Conservation (phyloP, 2,888 invertebrate species). For the Argyresthia albistria region DNA sequence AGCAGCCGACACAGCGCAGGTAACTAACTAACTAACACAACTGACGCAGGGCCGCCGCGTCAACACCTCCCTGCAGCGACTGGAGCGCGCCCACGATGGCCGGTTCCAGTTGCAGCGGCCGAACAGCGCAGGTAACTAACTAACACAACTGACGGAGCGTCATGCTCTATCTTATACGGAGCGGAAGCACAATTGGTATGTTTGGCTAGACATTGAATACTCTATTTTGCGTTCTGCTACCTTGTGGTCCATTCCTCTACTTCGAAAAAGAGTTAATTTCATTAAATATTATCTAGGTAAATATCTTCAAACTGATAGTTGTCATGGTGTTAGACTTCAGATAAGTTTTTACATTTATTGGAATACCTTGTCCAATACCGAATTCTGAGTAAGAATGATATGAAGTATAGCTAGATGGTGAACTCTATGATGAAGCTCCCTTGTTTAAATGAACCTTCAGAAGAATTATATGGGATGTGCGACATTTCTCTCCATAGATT, state of each 20-base stretch:
- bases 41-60: constrained; percentile 75
- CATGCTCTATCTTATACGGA: too few species aligned
- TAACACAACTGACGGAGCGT: background rate
- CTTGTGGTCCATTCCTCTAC: too few species aligned
- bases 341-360: too few species aligned
- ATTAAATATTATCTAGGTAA: too few species aligned
- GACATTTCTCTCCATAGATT: background rate
- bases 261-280: too few species aligned
- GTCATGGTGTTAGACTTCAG: too few species aligned
- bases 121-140: constrained; percentile 50
- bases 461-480: background rate
- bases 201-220: too few species aligned
- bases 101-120: constrained; percentile 91
- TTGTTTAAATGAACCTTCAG: background rate
- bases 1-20: constrained; percentile 75
- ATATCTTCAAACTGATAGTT: too few species aligned
- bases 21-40: background rate
- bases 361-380: too few species aligned
- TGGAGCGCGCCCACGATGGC: constrained; percentile 90
- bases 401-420: background rate
- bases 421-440: background rate
- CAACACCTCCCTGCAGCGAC: constrained; percentile 83
- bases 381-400: too few species aligned
- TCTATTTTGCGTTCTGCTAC: too few species aligned
- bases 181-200: too few species aligned